A percentile compares a stretch with the other conserved stretches of the same genome.
Conservation (phyloP, 2,888 invertebrate species). For the Calameuta filiformis region DNA sequence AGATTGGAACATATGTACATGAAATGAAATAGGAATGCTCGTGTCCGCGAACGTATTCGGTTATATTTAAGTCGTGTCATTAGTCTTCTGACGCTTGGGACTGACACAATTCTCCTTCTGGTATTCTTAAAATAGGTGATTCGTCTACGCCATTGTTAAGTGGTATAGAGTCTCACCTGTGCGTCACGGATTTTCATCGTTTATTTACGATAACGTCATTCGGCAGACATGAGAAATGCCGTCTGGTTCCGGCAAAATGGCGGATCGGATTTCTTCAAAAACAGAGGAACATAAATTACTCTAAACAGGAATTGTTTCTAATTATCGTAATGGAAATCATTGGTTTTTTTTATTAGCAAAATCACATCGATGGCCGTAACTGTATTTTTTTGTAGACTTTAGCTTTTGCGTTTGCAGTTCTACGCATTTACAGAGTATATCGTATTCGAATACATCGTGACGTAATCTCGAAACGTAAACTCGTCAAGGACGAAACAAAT, state of each 20-base stretch:
- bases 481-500: background rate
- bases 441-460: background rate
- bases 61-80: slow-evolving; percentile 49
- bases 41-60: slow-evolving; percentile 31
- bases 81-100: slow-evolving; percentile 40
- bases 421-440: background rate
- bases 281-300: background rate
- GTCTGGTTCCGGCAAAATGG: background rate
- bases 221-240: background rate
- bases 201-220: background rate
- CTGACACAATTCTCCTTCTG: slow-evolving; percentile 44
- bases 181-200: background rate
- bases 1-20: slow-evolving; percentile 22
- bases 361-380: background rate
- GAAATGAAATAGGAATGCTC: slow-evolving; percentile 27
- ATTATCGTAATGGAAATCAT: background rate
- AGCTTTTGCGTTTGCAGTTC: background rate
- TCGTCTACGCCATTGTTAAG: background rate
- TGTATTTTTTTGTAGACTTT: background rate
- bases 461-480: background rate
- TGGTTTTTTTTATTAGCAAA: background rate
- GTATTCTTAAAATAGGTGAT: slow-evolving; percentile 24
- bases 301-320: background rate
- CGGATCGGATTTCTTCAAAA: background rate
- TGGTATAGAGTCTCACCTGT: background rate